Conservation (phyloP, 2,888 invertebrate species). For the Lordiphosa fenestrarum region DNA sequence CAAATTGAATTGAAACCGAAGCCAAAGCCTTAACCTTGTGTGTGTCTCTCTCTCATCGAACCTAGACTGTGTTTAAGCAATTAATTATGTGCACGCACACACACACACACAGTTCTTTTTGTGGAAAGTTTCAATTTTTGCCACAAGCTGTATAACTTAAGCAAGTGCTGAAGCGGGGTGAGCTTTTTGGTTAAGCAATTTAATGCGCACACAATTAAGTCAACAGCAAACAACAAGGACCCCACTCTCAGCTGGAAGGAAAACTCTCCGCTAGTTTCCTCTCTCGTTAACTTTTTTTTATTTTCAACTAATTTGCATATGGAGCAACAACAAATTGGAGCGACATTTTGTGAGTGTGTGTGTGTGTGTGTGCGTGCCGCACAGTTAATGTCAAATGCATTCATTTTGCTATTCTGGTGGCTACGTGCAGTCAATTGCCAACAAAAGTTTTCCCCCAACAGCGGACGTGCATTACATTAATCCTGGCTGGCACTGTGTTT, state of each 20-base stretch:
- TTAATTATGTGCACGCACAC: constrained; percentile 46
- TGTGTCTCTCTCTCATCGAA: not conserved
- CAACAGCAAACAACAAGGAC: constrained; percentile 49
- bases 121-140: constrained; percentile 29
- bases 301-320: constrained; percentile 57
- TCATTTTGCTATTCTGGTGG: constrained; percentile 23
- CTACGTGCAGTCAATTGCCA: constrained; percentile 46
- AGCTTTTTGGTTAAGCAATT: constrained; percentile 62
- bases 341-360: constrained; percentile 23
- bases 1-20: constrained; percentile 35
- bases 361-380: constrained; percentile 37
- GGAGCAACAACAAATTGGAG: constrained; percentile 40
- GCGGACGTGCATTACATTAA: constrained; percentile 44
- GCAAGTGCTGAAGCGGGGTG: constrained; percentile 1
- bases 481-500: constrained; percentile 11
- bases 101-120: not conserved
- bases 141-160: constrained; percentile 18
- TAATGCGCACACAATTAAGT: constrained; percentile 70
- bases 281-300: constrained; percentile 20
- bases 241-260: constrained; percentile 21
- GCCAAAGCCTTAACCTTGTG: constrained; percentile 6
- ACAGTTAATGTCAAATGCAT: constrained; percentile 70
- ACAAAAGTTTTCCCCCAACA: constrained; percentile 35
- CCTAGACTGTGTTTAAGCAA: constrained; percentile 34
- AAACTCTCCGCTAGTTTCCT: constrained; percentile 15